Evolutionary conservation across 2,113 vertebrate species (phyloP), one percentile per base, ranked within the genome.

Genomic region (Prochilodus magdalenae): DNA sequence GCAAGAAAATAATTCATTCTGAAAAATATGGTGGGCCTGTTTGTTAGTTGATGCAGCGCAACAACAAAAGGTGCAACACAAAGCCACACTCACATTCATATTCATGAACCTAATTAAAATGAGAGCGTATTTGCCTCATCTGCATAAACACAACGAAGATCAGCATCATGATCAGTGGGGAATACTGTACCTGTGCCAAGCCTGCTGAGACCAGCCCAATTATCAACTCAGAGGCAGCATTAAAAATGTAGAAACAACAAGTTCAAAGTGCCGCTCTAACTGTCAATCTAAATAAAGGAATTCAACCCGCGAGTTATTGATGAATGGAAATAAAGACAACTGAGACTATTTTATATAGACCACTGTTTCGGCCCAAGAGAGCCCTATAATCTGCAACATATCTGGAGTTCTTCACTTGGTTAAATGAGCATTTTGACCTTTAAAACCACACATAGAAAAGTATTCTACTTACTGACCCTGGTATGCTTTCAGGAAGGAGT

Each of bases 1-100:
- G 76, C 77, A 77, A 24, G 55, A 72, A 47, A 66, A 60, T 55
- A 53, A 71, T 71, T 70, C 76, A 82, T 77, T 82, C 62, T 62
- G 44, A 80, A 53, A 70, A 75, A 77, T 82, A 77, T 60, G 47
- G 67, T 77, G 62, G 22, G 55, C 36, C 26, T 4, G 13, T 62
- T 20, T 72, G 20, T 60, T 69, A 49, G 63, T 44, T 53, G 33
- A 49, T 47, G 51, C 36, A 33, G 33, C 30, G 20, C 44, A 16
- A 27, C 51, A 24, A 65, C 59, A 66, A 73, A 80, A 27, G 67
- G 62, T n/a, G 57, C 22, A n/a, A 30, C 27, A 36, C 74, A 70
- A 76, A 75, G 57, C 57, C 69, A 72, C 12, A n/a, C 30, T 44
- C 44, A 22, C 27, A 67, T 67, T 49, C 72, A 74, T 57, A 79